These are phyloP conservation scores for Clarias pachynema DNA, from an alignment of 2,797 vertebrate genomes.

Conservation along the genomic window DNA sequence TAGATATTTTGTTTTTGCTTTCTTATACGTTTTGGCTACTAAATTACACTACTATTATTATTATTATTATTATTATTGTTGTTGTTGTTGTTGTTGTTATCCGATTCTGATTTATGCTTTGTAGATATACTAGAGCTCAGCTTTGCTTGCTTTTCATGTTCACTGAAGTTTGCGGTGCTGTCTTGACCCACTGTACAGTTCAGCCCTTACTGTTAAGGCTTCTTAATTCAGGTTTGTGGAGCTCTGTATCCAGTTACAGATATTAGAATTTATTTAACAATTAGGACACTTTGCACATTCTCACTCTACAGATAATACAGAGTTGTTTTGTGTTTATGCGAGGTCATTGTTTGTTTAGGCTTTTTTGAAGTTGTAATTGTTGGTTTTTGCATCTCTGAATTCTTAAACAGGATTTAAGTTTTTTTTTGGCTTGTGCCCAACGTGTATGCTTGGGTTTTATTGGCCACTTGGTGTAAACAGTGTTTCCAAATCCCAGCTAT, in stretches of 20 bases:
- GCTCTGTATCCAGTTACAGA: background rate
- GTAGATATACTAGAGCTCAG: background rate
- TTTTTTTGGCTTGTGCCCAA: slow-evolving; percentile 54
- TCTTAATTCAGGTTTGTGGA: background rate
- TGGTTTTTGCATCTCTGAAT: slow-evolving; percentile 65
- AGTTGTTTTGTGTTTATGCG: slow-evolving; percentile 60
- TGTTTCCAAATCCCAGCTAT: slow-evolving; percentile 60
- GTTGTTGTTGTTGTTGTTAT: background rate
- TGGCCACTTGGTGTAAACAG: slow-evolving; percentile 61
- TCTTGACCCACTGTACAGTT: background rate
- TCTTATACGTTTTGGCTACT: background rate
- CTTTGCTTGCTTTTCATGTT: background rate
- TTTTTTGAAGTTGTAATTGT: slow-evolving; percentile 65
- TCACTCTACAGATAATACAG: slow-evolving; percentile 29
- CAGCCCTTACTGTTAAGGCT: background rate
- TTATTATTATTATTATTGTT: background rate
- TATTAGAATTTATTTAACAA: background rate
- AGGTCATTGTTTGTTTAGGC: slow-evolving; percentile 59
- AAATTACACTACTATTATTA: background rate
- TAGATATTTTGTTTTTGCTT: background rate
- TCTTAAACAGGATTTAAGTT: slow-evolving; percentile 64
- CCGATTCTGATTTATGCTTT: background rate
- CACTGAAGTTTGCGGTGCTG: background rate
- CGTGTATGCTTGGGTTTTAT: slow-evolving; percentile 64
- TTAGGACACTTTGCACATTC: background rate